Conservation (phyloP, 2,888 invertebrate species). For the Bombylius major region DNA sequence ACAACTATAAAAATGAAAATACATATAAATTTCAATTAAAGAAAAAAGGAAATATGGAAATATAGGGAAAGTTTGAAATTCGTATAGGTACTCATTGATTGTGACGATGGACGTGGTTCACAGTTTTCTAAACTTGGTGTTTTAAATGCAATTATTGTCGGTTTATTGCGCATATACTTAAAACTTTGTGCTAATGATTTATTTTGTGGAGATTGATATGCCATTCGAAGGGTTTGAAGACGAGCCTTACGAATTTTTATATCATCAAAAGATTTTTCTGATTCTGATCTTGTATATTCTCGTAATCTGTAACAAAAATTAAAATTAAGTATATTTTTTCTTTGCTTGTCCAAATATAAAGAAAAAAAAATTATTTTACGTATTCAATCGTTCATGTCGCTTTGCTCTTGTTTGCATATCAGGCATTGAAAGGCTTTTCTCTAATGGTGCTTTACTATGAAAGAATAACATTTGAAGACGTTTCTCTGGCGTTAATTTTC, state of each 20-base stretch:
- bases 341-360: not conserved
- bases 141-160: conserved; percentile 77
- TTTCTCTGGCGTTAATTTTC: conserved; percentile 38
- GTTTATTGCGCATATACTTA: conserved; percentile 81
- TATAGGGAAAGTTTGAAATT: too few relatives aligned
- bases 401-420: conserved; percentile 35
- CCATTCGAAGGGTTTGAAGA: conserved; percentile 50
- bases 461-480: conserved; percentile 42
- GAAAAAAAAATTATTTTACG: conserved; percentile 44
- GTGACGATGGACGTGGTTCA: conserved; percentile 44
- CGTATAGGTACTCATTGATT: conserved; percentile 43
- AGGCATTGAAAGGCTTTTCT: conserved; percentile 74
- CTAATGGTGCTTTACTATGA: conserved; percentile 48
- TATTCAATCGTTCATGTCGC: conserved; percentile 53
- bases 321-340: not conserved
- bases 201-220: conserved; percentile 63
- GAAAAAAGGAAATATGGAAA: not conserved
- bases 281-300: conserved; percentile 65
- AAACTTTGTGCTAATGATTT: conserved; percentile 73
- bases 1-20: conserved; percentile 14
- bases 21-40: conserved; percentile 2
- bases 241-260: conserved; percentile 50
- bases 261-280: conserved; percentile 63
- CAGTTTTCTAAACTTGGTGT: conserved; percentile 66
- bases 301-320: conserved; percentile 40